phyloP scores from a whole-genome alignment of 2,797 vertebrate genomes.

The Champsocephalus esox region DNA sequence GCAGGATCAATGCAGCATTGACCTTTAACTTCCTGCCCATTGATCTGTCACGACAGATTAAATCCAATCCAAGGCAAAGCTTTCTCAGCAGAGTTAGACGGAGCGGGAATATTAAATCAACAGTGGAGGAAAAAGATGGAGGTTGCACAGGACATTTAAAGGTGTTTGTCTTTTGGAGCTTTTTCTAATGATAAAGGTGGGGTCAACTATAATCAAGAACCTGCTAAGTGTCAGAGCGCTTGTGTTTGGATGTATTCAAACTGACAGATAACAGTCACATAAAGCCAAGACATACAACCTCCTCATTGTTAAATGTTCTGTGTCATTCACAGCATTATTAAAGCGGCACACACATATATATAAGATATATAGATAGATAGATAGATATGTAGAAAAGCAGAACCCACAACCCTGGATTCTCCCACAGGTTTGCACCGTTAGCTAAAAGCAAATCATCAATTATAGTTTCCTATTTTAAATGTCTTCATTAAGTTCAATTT shows the following conservation, averaged over 20 bases:
- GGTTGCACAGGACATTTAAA: slow-evolving; percentile 5
- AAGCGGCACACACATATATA: too few species aligned
- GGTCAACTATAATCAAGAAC: not conserved
- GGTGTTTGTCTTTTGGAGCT: not conserved
- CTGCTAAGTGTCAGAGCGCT: not conserved
- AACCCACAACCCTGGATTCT: too few species aligned
- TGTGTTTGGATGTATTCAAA: slow-evolving; percentile 7
- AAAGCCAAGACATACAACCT: not conserved
- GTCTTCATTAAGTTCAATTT: too few species aligned
- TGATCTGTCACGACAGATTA: slow-evolving; percentile 43
- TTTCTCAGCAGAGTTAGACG: slow-evolving; percentile 23
- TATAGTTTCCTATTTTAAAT: too few species aligned
- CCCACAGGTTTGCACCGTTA: too few species aligned
- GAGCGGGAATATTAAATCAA: slow-evolving; percentile 19
- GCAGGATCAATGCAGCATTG: slow-evolving; percentile 43
- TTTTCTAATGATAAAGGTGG: not conserved
- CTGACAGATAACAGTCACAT: not conserved
- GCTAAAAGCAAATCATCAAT: too few species aligned
- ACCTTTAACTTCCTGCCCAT: slow-evolving; percentile 52
- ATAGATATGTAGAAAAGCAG: too few species aligned
- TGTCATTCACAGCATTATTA: too few species aligned
- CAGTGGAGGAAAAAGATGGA: not conserved
- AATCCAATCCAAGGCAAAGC: slow-evolving; percentile 31
- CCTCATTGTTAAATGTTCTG: not conserved
- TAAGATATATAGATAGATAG: too few species aligned